Percentiles rank a stretch among this genome's conserved stretches.
These are phyloP conservation scores for Dolichomitus sp. DNA, from an alignment of 2,888 invertebrate species.

Conservation along the genomic window DNA sequence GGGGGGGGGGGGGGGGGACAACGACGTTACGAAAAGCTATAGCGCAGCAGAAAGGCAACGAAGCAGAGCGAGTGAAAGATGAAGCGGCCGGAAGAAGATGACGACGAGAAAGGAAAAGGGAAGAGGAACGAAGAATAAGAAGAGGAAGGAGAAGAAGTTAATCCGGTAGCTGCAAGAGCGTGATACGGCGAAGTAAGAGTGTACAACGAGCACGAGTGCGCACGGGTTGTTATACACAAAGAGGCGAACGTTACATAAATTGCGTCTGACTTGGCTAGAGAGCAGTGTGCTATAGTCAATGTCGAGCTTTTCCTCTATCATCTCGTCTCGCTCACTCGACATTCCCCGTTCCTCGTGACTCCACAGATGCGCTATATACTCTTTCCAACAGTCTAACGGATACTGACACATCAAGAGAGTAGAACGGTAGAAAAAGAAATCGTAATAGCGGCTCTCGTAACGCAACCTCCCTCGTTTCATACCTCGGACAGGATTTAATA, in stretches of 20 bases:
- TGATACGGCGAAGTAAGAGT: constrained; percentile 65
- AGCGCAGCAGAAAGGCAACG: constrained; percentile 44
- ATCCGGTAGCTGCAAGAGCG: constrained; percentile 68
- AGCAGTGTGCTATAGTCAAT: constrained; percentile 40
- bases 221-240: constrained; percentile 67
- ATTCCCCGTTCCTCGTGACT: constrained; percentile 13
- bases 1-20: too few species aligned
- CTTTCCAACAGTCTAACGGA: constrained; percentile 53
- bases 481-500: constrained; percentile 58
- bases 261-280: constrained; percentile 68
- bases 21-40: constrained; percentile 56
- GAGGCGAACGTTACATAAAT: constrained; percentile 72
- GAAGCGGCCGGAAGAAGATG: constrained; percentile 43
- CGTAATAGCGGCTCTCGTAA: constrained; percentile 55
- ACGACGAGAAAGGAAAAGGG: constrained; percentile 22
- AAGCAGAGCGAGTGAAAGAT: constrained; percentile 50
- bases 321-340: constrained; percentile 28
- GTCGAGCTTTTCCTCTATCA: constrained; percentile 56
- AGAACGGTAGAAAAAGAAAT: constrained; percentile 32
- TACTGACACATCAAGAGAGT: constrained; percentile 53
- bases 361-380: constrained; percentile 11
- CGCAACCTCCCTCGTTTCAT: constrained; percentile 40
- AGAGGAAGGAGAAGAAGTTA: constrained; percentile 70
- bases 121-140: constrained; percentile 32
- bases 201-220: constrained; percentile 38